These are phyloP conservation scores for Ptychodera flava DNA, from an alignment of 35 echinoderm and acorn worm genomes.

Conservation along the genomic window DNA sequence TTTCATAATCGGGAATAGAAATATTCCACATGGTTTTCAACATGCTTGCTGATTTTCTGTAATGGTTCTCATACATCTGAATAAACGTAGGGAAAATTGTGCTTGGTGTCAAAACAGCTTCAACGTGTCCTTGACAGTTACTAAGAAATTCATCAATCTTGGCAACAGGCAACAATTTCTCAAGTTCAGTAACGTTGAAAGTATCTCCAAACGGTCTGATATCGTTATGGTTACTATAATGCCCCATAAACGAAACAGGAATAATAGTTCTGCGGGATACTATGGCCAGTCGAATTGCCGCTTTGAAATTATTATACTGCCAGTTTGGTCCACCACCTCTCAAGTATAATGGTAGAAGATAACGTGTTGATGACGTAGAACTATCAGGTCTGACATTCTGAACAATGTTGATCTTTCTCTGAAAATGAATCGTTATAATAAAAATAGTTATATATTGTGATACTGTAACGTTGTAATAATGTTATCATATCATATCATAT, in stretches of 20 bases:
- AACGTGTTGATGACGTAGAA: no score
- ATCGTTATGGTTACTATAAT: neutral
- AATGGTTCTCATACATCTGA: neutral
- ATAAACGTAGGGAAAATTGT: neutral
- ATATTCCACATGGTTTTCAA: neutral
- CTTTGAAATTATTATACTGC: neutral
- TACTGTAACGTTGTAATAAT: no score
- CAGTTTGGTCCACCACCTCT: neutral
- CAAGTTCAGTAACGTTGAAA: neutral
- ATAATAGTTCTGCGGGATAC: neutral
- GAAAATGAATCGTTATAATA: no score
- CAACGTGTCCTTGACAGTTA: neutral
- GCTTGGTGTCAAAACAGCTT: neutral
- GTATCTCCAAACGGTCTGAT: neutral
- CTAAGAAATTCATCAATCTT: neutral
- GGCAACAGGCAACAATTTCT: neutral
- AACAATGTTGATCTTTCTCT: no score
- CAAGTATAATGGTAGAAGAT: neutral
- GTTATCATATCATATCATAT: no score
- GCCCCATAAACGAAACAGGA: neutral
- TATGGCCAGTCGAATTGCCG: neutral
- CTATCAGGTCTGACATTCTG: no score
- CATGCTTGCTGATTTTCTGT: neutral
- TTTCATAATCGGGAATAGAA: neutral
- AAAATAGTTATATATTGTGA: no score